These are phyloP conservation scores for Ophioninae sp. DNA, from an alignment of 2,888 invertebrate genomes.

Conservation along the genomic window DNA sequence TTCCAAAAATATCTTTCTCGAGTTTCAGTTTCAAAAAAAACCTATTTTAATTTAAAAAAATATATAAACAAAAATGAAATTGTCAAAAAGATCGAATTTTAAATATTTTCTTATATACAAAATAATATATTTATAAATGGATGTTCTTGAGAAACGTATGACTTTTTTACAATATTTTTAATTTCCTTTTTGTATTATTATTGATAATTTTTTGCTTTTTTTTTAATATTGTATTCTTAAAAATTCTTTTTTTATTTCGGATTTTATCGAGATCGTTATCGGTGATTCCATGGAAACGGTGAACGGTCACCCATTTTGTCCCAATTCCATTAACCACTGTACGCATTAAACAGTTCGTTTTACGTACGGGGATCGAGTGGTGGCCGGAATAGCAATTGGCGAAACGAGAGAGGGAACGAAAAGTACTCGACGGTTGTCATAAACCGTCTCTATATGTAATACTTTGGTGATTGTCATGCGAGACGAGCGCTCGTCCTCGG, in stretches of 20 bases:
- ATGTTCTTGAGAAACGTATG: no score
- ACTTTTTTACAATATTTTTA: no score
- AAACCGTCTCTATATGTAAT: slow-evolving; percentile 18
- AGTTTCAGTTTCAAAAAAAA: no score
- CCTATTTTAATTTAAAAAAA: no score
- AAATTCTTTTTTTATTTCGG: neutral
- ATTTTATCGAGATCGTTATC: neutral
- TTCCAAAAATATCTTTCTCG: no score
- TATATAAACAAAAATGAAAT: no score
- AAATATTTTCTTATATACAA: no score
- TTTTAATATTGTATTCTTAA: neutral
- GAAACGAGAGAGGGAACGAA: slow-evolving; percentile 46
- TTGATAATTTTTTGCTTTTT: no score
- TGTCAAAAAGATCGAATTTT: no score
- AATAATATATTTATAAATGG: no score
- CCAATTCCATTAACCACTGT: slow-evolving; percentile 33
- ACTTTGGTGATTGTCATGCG: slow-evolving; percentile 37
- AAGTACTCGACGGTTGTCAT: slow-evolving; percentile 34
- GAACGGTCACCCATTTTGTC: slow-evolving; percentile 29
- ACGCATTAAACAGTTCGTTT: neutral
- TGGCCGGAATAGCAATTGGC: slow-evolving; percentile 26
- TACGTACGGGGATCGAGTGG: slow-evolving; percentile 4
- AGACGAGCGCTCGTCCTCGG: slow-evolving; percentile 18
- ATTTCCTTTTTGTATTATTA: no score
- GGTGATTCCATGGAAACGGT: slow-evolving; percentile 8